Evolutionary conservation across 2,888 invertebrate genomes (phyloP), one percentile per base, ranked within the genome.

Genomic region (Mythimna albipuncta): DNA sequence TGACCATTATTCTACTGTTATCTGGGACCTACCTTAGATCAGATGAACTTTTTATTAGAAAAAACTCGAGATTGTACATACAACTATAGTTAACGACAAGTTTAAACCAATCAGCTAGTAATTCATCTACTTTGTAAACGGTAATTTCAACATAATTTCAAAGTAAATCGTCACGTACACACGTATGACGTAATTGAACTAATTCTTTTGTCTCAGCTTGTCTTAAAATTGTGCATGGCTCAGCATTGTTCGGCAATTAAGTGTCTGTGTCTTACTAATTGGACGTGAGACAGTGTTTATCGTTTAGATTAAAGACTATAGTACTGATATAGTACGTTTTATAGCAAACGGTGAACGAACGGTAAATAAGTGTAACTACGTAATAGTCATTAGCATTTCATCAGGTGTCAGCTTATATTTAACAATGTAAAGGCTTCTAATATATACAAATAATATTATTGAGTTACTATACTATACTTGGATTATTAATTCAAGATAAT

Each of bases 381-480:
- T 82, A 73, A 82, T 82, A 82, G 72, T 72, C 66, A 72, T 77
- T 85, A 83, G 82, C 75, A 75, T 77, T 84, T 78, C 72, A 85
- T 82, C 81, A 76, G 64, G 69, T 77, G 75, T 77, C 79, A 67
- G 86, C 84, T 85, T 84, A 54, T 84, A 85, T 76, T 32, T 78
- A 82, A 65, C 73, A 77, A 79, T 85, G 85, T 86, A 88, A 87
- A 88, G 85, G 86, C 87, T 83, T 85, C 58, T 82, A 76, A 75
- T 75, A 21, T 74, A 79, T 78, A 65, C 35, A 81, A 74, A 76
- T 76, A 77, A 81, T 73, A 68, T 47, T 59, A 68, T 74, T 64
- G 54, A 55, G 21, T 72, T 73, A 55, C 9, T 47, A 52, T 57
- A 54, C 61, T 64, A 72, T n/a, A 52, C 7, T 52, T 52, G 50